Evolutionary conservation across 92 coral and sea anemone species (phyloP).

Genomic region (Desmophyllum pertusum): DNA sequence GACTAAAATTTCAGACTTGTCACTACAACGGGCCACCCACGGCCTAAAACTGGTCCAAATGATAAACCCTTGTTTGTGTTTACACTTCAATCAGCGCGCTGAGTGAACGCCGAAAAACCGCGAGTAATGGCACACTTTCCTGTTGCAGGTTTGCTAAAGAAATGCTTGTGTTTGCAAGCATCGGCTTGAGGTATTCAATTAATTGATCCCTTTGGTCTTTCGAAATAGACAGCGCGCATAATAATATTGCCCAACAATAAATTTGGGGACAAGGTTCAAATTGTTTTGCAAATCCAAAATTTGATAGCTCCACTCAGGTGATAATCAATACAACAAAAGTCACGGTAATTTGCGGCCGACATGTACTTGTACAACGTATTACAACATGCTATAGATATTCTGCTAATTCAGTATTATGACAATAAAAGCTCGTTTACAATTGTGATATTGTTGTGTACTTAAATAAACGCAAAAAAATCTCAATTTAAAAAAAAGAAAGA

Average conservation of each 20-base stretch:
- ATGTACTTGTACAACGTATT: background rate
- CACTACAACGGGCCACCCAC: slow-evolving; percentile 31
- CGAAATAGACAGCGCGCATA: slow-evolving; percentile 3
- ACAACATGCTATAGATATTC: slow-evolving; percentile 7
- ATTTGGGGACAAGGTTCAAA: slow-evolving; percentile 18
- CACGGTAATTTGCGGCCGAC: background rate
- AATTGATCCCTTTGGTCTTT: slow-evolving; percentile 17
- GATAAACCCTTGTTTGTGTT: slow-evolving; percentile 36
- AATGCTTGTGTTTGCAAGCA: slow-evolving; percentile 27
- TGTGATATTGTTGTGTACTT: slow-evolving; percentile 32
- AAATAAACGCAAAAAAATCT: slow-evolving; percentile 1
- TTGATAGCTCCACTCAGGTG: slow-evolving; percentile 1
- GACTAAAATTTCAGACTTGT: background rate
- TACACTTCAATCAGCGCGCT: slow-evolving; percentile 41
- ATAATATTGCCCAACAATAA: slow-evolving; percentile 1
- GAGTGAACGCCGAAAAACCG: slow-evolving; percentile 17
- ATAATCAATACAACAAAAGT: slow-evolving; percentile 7
- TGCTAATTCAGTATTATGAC: slow-evolving; percentile 3
- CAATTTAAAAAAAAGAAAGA: background rate
- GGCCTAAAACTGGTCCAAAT: background rate
- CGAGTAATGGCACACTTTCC: slow-evolving; percentile 24
- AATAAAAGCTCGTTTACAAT: slow-evolving; percentile 23
- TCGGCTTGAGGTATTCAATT: slow-evolving; percentile 12
- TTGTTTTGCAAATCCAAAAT: background rate
- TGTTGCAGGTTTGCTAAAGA: background rate